phyloP scores from a whole-genome alignment of 2,113 vertebrate species.

The Pachycephala philippinensis region DNA sequence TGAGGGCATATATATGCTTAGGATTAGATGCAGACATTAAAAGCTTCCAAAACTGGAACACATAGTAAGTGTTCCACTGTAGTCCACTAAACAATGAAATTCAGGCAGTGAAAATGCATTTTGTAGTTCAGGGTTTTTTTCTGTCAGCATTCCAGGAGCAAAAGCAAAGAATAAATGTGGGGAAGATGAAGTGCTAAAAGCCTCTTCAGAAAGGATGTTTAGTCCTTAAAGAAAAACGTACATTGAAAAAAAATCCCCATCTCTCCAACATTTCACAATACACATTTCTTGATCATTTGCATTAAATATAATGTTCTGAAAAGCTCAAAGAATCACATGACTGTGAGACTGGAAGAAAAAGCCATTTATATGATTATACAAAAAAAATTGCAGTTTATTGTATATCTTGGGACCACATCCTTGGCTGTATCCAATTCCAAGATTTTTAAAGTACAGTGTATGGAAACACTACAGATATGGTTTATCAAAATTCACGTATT shows the following conservation, averaged over 20 bases:
- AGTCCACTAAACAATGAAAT: neutral
- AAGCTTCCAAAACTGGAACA: neutral
- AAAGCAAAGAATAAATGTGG: conserved; percentile 38
- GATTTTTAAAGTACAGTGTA: neutral
- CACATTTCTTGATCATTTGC: neutral
- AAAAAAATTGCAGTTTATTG: neutral
- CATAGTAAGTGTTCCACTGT: neutral
- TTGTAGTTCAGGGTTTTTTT: neutral
- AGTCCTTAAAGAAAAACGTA: neutral
- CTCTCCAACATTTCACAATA: neutral
- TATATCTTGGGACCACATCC: neutral
- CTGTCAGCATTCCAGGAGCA: conserved; percentile 33
- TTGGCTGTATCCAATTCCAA: neutral
- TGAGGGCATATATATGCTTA: neutral
- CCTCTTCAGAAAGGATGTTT: neutral
- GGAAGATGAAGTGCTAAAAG: conserved; percentile 50
- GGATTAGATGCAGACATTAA: neutral
- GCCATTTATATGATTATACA: neutral
- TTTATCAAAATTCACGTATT: neutral
- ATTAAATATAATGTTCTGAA: neutral
- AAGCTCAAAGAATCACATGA: neutral
- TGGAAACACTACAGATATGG: neutral
- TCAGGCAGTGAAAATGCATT: neutral
- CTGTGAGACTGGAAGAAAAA: neutral
- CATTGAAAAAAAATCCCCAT: neutral